Evolutionary conservation across 2,113 vertebrate genomes (phyloP), one percentile per base, ranked within the genome.

Genomic region (Orcinus orca): DNA sequence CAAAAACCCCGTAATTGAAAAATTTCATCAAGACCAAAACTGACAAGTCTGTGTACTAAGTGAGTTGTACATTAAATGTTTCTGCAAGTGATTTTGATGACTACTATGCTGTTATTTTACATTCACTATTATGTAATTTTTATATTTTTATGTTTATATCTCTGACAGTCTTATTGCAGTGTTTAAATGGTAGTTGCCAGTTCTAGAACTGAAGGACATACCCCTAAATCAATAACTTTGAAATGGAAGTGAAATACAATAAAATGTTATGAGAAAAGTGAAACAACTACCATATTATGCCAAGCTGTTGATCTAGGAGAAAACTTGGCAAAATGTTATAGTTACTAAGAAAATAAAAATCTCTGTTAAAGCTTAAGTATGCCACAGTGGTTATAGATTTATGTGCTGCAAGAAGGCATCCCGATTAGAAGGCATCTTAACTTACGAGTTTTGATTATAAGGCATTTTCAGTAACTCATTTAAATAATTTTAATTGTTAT

Each of bases 241-340:
- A 85, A 93, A 76, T 73, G 55, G 36, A 96, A 89, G 14, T 85
- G 71, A 87, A 91, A 55, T 67, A 26, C 25, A 73, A 41, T 90
- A 73, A 92, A 83, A 86, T 62, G 36, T 31, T 53, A 6, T 63
- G 31, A 81, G 68, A 81, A 17, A 93, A 82, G 13, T 95, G 29
- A 68, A 93, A 82, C 53, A 74, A 58, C 41, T 87, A 74, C 60
- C 63, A 38, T 90, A 65, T 76, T 87, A 77, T 82, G 53, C 62
- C 76, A 83, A 70, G 62, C 60, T 93, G 47, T 76, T 97, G 82
- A 90, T 90, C n/a, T 82, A 63, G 79, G 74, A 90, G 86, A 93
- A 93, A 88, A 77, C 70, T 65, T 84, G 88, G 38, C 84, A 95
- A 92, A 96, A 95, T 92, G 33, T 80, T 82, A 67, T 62, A 93